These are phyloP conservation scores for Trialeurodes vaporariorum DNA, from an alignment of 1,140 invertebrate genomes.

Conservation along the genomic window DNA sequence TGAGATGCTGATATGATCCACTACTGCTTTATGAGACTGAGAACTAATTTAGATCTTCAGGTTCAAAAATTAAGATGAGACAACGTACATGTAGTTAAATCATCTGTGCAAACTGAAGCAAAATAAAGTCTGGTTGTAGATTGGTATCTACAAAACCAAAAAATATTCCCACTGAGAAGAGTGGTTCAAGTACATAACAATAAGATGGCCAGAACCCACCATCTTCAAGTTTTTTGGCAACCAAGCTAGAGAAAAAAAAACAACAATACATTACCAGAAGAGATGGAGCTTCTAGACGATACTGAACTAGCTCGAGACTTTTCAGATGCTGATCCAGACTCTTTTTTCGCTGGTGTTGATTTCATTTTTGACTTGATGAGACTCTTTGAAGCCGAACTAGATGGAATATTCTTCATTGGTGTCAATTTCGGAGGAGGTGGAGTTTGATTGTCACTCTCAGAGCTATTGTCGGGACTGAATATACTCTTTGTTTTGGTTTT, in stretches of 20 bases:
- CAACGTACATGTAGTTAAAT: too few species aligned
- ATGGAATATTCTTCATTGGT: slow-evolving; percentile 35
- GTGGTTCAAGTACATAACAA: too few species aligned
- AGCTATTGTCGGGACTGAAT: slow-evolving; percentile 68
- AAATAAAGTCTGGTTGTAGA: too few species aligned
- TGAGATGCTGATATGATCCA: too few species aligned
- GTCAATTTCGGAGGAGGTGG: slow-evolving; percentile 30
- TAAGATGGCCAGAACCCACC: too few species aligned
- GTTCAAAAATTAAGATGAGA: too few species aligned
- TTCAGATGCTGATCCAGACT: slow-evolving; percentile 24
- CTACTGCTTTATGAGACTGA: too few species aligned
- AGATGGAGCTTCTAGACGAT: slow-evolving; percentile 16
- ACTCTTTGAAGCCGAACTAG: slow-evolving; percentile 19
- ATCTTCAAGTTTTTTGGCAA: too few species aligned
- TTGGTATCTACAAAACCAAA: too few species aligned
- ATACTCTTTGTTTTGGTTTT: slow-evolving; percentile 64
- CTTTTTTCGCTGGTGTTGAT: slow-evolving; percentile 15
- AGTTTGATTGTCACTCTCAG: slow-evolving; percentile 45
- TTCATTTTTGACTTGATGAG: slow-evolving; percentile 20
- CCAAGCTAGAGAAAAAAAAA: neutral
- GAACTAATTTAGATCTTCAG: too few species aligned
- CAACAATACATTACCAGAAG: neutral
- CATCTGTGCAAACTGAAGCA: too few species aligned
- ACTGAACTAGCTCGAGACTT: slow-evolving; percentile 34
- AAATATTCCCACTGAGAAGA: too few species aligned